phyloP scores from a whole-genome alignment of 64 coral and sea anemone species.

The Pachyseris speciosa region DNA sequence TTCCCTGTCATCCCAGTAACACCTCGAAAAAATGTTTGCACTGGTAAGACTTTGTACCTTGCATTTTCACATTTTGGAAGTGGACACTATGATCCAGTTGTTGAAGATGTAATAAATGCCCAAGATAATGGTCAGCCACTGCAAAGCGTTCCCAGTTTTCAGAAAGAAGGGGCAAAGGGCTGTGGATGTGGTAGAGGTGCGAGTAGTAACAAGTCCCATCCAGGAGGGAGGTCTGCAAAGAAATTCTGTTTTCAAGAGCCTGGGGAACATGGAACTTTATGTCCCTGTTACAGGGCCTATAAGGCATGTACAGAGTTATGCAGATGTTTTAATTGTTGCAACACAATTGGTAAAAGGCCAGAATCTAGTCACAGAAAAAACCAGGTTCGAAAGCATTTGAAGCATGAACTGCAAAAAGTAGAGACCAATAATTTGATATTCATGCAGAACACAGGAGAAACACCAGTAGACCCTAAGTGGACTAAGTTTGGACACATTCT shows the following conservation, averaged over 20 bases:
- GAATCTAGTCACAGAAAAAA: not conserved
- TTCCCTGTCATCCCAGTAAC: conserved; percentile 46
- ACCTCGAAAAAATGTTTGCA: conserved; percentile 37
- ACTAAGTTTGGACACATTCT: conserved; percentile 38
- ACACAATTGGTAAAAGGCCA: conserved; percentile 47
- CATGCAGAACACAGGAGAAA: conserved; percentile 41
- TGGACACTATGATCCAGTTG: conserved; percentile 61
- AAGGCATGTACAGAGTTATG: conserved; percentile 24
- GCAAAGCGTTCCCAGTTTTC: conserved; percentile 10
- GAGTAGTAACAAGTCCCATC: conserved; percentile 14
- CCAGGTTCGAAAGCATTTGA: conserved; percentile 25
- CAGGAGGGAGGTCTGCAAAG: not conserved
- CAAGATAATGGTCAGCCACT: not conserved
- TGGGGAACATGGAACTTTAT: conserved; percentile 22
- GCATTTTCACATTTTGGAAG: conserved; percentile 41
- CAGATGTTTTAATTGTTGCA: conserved; percentile 54
- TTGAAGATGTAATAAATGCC: conserved; percentile 2
- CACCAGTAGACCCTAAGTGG: conserved; percentile 25
- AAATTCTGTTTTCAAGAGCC: conserved; percentile 48
- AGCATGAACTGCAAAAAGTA: conserved; percentile 22
- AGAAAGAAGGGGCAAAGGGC: conserved; percentile 14
- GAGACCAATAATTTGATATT: conserved; percentile 18
- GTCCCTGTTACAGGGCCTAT: conserved; percentile 43
- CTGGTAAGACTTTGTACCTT: not conserved
- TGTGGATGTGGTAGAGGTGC: conserved; percentile 48